Base-by-base conservation (phyloP, 23 tunicate species). In the Ciona savignyi region DNA sequence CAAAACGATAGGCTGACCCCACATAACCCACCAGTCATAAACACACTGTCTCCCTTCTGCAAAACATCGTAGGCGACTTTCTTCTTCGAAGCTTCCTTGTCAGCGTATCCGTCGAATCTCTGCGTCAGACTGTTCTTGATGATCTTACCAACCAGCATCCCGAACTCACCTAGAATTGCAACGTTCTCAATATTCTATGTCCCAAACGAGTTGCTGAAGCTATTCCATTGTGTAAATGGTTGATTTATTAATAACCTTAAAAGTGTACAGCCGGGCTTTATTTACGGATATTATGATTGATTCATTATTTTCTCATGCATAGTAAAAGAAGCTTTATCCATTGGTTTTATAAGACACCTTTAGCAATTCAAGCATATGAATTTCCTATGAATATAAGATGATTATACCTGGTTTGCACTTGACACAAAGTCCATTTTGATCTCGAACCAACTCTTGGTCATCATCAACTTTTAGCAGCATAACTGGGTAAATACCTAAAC, bases 81-180 rank as follows among this genome's bases (percentile, higher is more conserved):
- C 65, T 79, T 90, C 48, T 70, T 70, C 3, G 97, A 68, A 23
- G 89, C 89, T 0, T 71, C 25, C 25, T 74, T 72, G 65, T 90
- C 81, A 69, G 89, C 97, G 70, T 95, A 95, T 28, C 99, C 99
- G 27, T 85, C 99, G 70, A 67, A 95, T 2, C 90, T 49, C 67
- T 84, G 88, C 1, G 85, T 80, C 3, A 61, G 23, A 62, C 85
- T 81, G 2, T 75, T 61, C 23, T 63, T 75, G 2, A 87, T 69
- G 32, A 90, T 90, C 42, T 95, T 87, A 19, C 95, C 99, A 60
- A 95, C 82, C n/a, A 95, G 67, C 90, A 87, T 89, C 11, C 99
- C 99, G 21, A 32, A 79, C 33, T 87, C 95, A 22, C 95, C 95
- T 74, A 66, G 24, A 24, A 65, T 19, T n/a, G n/a, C n/a, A n/a